A percentile compares a stretch with the other conserved stretches of the same genome.
Conservation (phyloP, 2,797 vertebrate species). For the Spatula clypeata region DNA sequence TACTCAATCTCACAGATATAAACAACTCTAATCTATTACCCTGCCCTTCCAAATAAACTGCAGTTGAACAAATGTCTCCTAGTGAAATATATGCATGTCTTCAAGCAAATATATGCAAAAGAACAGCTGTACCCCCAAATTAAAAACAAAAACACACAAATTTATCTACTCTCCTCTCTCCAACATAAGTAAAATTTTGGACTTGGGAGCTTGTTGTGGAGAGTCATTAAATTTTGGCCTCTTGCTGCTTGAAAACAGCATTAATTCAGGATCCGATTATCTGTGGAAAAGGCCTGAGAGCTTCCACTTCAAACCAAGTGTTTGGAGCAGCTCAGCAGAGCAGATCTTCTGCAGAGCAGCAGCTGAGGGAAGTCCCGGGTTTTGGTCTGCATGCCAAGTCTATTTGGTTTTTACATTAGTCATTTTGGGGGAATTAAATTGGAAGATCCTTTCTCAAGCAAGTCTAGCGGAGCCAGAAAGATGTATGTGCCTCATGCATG, state of each 20-base stretch:
- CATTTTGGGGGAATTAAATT: neutral
- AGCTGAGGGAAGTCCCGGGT: neutral
- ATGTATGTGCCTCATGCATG: rapidly evolving
- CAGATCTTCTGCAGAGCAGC: rapidly evolving
- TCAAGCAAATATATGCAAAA: neutral
- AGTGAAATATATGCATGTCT: neutral
- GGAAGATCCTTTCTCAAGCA: neutral
- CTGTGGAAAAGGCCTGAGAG: neutral
- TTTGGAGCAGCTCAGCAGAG: neutral
- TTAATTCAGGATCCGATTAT: neutral
- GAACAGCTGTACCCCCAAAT: rapidly evolving
- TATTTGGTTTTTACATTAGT: neutral
- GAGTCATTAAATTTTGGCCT: neutral
- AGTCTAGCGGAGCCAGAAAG: neutral
- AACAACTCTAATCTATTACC: neutral
- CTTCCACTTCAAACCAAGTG: rapidly evolving
- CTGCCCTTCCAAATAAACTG: neutral
- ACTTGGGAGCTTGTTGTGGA: neutral
- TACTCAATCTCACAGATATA: rapidly evolving
- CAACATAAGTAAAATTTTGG: neutral
- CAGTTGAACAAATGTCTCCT: neutral
- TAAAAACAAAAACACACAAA: neutral
- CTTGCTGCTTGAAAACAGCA: neutral
- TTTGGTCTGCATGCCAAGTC: neutral
- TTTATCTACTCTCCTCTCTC: neutral